These are phyloP conservation scores for Parnassius smintheus DNA, from an alignment of 2,888 invertebrate genomes.

Conservation along the genomic window DNA sequence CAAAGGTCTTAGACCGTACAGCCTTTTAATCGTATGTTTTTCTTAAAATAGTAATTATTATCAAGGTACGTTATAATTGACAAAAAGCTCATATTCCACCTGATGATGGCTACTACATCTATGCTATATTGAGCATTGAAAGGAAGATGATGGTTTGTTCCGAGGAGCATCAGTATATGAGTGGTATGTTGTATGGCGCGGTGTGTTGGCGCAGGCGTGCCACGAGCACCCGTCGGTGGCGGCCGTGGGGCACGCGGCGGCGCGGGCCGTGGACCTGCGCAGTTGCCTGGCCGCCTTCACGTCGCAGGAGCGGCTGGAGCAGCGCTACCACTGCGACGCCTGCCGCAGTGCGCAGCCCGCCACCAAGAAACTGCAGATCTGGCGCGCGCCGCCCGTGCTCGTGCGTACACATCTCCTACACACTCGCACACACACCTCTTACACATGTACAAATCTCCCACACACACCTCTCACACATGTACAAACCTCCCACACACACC, in stretches of 20 bases:
- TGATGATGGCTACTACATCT: too few species aligned
- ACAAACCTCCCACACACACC: not conserved
- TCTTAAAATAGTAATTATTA: too few species aligned
- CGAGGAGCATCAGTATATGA: too few species aligned
- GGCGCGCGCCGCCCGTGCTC: constrained; percentile 93
- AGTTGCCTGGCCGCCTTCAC: constrained; percentile 94
- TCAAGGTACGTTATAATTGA: too few species aligned
- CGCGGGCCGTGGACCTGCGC: constrained; percentile 91
- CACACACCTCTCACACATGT: too few species aligned
- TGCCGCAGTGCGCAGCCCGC: constrained; percentile 93
- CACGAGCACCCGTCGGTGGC: constrained; percentile 88
- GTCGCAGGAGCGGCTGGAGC: constrained; percentile 91
- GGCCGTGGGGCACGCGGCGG: constrained; percentile 85
- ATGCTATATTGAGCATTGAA: too few species aligned
- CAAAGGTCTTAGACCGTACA: too few species aligned
- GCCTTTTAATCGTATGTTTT: too few species aligned
- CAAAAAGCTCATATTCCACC: too few species aligned
- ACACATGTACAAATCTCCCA: not conserved
- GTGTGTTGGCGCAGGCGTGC: constrained; percentile 81
- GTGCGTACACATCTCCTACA: constrained; percentile 65
- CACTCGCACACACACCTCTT: too few species aligned
- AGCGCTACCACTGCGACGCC: constrained; percentile 91
- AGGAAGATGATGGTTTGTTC: too few species aligned
- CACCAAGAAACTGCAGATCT: constrained; percentile 94
- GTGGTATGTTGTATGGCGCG: too few species aligned